Evolutionary conservation across 2,888 invertebrate species (phyloP).

Genomic region (Tridacna gigas): DNA sequence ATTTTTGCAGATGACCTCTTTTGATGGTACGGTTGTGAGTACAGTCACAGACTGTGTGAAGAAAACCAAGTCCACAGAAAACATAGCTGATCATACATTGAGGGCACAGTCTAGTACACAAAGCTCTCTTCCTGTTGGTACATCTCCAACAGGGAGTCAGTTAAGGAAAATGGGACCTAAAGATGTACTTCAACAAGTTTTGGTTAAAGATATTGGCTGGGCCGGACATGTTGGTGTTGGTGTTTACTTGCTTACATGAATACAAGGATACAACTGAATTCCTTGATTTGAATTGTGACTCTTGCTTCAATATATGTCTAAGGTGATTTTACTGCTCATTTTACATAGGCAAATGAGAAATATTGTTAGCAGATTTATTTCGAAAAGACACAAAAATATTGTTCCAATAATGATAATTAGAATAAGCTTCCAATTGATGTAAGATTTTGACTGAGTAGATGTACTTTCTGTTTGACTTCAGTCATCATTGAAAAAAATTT

Average conservation of each 20-base stretch:
- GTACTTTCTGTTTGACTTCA: too few species aligned
- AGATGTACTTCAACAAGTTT: constrained; percentile 79
- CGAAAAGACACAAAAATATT: too few species aligned
- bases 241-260: neutral
- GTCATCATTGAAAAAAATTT: too few species aligned
- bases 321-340: too few species aligned
- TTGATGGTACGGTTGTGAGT: constrained; percentile 82
- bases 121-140: constrained; percentile 58
- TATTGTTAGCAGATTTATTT: too few species aligned
- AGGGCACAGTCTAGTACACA: constrained; percentile 61
- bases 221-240: constrained; percentile 86
- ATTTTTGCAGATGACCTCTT: constrained; percentile 79
- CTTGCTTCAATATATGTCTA: too few species aligned
- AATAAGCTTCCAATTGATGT: too few species aligned
- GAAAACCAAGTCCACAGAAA: constrained; percentile 56
- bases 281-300: too few species aligned
- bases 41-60: constrained; percentile 72
- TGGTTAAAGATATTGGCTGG: constrained; percentile 86
- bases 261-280: too few species aligned
- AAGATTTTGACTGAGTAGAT: too few species aligned
- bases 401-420: too few species aligned
- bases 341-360: too few species aligned
- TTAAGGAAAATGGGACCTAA: constrained; percentile 60
- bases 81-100: constrained; percentile 64
- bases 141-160: constrained; percentile 66